A percentile compares a stretch with the other conserved stretches of the same genome.
phyloP scores from a whole-genome alignment of 2,888 invertebrate genomes.

The Silvanus unidentatus region DNA sequence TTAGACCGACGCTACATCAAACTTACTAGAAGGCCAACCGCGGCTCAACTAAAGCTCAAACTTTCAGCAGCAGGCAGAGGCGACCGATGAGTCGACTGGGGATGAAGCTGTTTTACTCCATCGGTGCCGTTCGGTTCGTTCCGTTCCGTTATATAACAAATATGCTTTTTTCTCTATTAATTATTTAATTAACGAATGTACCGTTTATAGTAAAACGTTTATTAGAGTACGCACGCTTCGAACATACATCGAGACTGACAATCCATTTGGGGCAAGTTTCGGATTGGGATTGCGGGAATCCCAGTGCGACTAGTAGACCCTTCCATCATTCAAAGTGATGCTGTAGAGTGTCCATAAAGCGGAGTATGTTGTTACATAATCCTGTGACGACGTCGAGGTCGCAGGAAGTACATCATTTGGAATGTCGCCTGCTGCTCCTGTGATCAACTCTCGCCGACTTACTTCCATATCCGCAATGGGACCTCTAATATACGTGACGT shows the following conservation, averaged over 20 bases:
- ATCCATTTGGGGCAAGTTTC: no score
- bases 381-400: constrained; percentile 9
- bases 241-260: no score
- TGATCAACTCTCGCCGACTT: constrained; percentile 27
- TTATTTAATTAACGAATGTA: no score
- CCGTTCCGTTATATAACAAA: no score
- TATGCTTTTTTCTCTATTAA: no score
- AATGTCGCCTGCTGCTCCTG: constrained; percentile 25
- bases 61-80: constrained; percentile 30
- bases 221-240: no score
- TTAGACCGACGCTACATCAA: constrained; percentile 28
- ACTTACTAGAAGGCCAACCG: constrained; percentile 27
- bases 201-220: no score
- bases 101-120: constrained; percentile 21
- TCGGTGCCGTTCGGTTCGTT: no score
- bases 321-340: no score
- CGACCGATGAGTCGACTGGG: constrained; percentile 9
- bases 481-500: constrained; percentile 15
- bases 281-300: no score
- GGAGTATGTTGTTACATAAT: constrained; percentile 1
- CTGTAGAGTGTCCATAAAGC: no score
- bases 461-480: constrained; percentile 27
- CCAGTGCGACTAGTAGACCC: no score
- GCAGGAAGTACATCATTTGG: constrained; percentile 27
- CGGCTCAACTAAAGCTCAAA: constrained; percentile 40